Evolutionary conservation across 2,797 vertebrate species (phyloP), one percentile per base, ranked within the genome.

Genomic region (Myripristis murdjan): DNA sequence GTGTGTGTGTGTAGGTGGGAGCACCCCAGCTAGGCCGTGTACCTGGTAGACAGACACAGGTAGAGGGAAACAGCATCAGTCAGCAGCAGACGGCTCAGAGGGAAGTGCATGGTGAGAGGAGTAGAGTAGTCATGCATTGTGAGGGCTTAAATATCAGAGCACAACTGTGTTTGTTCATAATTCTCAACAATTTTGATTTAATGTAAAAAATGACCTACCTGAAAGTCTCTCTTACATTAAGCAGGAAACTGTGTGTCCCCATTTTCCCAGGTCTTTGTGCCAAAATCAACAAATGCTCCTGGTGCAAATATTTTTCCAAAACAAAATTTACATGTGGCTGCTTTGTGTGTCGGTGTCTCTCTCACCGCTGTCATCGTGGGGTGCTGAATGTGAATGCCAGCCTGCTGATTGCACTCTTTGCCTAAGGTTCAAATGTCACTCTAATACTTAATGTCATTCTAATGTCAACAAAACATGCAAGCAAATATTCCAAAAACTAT

Each of bases 11-110:
- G 47, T 4, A 11, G 41, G 18, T 46, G n/a, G 43, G 22, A 64
- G 15, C 11, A 43, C 31, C 7, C 51, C 74, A 56, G 64, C 43
- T 70, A 53, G 53, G 57, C 22, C 22, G 43, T 23, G 23, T 23
- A 71, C 68, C 87, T 88, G 67, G 53, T 37, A 65, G 49, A 82
- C 20, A 73, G 64, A 82, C 18, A 73, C 6, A 60, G 54, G 35
- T 55, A 14, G 64, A 5, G 69, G 69, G 9, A 82, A 61, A 65
- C 11, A 64, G 8, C 15, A 58, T 86, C 26, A 73, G 2, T 77
- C 4, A 28, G 26, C 20, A 68, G 61, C 52, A 71, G 43, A 14
- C 14, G 52, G 8, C 6, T 3, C 49, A 2, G 64, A 8, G 15
- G 4, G 41, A 49, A 39, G n/a, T 31, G 20, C 23, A 56, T 10